Conservation (phyloP, 2,113 vertebrate species). For the Larimichthys crocea region DNA sequence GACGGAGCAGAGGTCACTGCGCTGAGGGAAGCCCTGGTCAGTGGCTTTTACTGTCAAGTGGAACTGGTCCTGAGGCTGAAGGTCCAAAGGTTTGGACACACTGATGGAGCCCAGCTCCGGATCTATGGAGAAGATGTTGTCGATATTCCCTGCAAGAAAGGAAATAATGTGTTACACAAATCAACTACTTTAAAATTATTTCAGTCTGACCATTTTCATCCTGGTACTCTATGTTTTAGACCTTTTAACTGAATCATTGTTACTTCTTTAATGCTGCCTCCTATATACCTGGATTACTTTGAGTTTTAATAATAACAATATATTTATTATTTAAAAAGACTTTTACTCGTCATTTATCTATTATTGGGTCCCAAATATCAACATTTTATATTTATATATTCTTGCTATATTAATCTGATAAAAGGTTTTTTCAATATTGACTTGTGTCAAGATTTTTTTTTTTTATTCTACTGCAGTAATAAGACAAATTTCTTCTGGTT, state of each 20-base stretch:
- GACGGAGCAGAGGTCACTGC: constrained; percentile 88
- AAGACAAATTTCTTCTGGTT: too few species aligned
- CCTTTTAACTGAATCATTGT: neutral
- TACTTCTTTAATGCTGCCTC: neutral
- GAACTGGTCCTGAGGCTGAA: constrained; percentile 83
- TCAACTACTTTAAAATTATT: neutral
- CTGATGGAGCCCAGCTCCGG: constrained; percentile 87
- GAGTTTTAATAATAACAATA: neutral
- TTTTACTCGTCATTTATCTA: too few species aligned
- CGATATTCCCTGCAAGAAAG: constrained; percentile 88
- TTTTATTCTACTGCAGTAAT: too few species aligned
- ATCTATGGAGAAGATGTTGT: constrained; percentile 89
- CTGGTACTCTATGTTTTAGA: neutral
- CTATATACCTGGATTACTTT: neutral
- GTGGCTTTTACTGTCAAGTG: constrained; percentile 91
- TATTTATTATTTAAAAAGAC: too few species aligned
- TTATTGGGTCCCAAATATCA: too few species aligned
- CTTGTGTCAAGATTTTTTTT: too few species aligned
- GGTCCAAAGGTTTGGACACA: constrained; percentile 84
- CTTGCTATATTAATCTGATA: too few species aligned
- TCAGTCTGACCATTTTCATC: neutral
- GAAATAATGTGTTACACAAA: neutral
- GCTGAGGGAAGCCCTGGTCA: constrained; percentile 90
- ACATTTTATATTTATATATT: too few species aligned
- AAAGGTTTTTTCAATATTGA: too few species aligned